phyloP scores from a whole-genome alignment of 2,113 vertebrate genomes.

The Cichladusa arquata region DNA sequence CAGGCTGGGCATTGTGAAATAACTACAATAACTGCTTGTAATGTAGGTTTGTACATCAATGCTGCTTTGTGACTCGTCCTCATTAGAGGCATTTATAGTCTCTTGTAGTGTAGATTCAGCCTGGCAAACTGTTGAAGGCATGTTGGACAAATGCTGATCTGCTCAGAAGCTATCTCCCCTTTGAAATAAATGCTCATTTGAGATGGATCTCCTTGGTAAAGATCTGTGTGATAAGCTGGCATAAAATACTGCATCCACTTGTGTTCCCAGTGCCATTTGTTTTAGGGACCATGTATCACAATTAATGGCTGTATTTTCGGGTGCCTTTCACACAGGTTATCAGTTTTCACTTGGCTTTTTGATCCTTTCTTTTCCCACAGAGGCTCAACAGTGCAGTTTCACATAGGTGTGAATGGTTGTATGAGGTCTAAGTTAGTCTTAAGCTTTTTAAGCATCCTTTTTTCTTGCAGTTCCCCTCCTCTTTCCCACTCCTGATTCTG shows the following conservation, averaged over 20 bases:
- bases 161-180: not conserved
- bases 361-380: not conserved
- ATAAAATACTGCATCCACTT: not conserved
- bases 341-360: not conserved
- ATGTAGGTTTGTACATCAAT: constrained; percentile 51
- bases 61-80: constrained; percentile 48
- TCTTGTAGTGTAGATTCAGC: not conserved
- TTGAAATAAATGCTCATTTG: not conserved
- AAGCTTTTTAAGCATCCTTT: not conserved
- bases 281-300: not conserved
- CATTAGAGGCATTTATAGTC: constrained; percentile 30
- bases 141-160: constrained; percentile 16
- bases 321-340: not conserved
- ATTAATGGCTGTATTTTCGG: not conserved
- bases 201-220: not conserved
- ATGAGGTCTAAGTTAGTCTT: not conserved
- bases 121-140: constrained; percentile 30
- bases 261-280: not conserved
- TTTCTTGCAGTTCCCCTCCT: not conserved
- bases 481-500: not conserved
- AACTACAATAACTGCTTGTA: constrained; percentile 59
- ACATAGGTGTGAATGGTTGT: not conserved
- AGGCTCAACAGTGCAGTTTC: not conserved
- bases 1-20: constrained; percentile 60
- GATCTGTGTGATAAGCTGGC: not conserved